Conservation (phyloP, 2,797 vertebrate species). For the Phrynocephalus guinanensis region DNA sequence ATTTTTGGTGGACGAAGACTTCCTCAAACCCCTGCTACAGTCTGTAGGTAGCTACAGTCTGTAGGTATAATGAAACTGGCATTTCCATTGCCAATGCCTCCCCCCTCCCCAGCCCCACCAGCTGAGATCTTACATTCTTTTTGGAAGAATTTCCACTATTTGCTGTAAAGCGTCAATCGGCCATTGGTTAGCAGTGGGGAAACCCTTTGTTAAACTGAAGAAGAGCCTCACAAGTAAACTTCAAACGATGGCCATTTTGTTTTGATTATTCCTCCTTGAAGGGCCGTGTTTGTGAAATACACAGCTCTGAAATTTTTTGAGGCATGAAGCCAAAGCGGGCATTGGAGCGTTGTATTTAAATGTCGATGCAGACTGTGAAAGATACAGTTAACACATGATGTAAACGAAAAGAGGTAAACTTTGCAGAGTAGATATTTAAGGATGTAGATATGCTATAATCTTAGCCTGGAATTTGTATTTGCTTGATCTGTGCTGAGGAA, state of each 20-base stretch:
- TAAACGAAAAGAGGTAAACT: constrained; percentile 21
- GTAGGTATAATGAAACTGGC: constrained; percentile 20
- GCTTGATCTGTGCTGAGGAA: constrained; percentile 22
- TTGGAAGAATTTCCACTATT: constrained; percentile 52
- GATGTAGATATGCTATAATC: constrained; percentile 19
- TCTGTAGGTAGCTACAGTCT: constrained; percentile 42
- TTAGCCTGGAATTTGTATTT: constrained; percentile 48
- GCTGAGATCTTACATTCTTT: constrained; percentile 5
- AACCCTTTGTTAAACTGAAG: constrained; percentile 48
- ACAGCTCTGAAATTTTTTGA: constrained; percentile 35
- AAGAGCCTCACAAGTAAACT: constrained; percentile 23
- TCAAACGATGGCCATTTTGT: constrained; percentile 40
- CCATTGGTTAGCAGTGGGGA: constrained; percentile 31
- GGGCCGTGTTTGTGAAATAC: constrained; percentile 29
- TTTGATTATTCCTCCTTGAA: constrained; percentile 53
- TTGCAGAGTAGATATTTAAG: constrained; percentile 15
- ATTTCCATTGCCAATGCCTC: neutral
- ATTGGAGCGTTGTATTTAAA: neutral
- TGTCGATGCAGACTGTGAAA: neutral
- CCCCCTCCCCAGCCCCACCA: neutral
- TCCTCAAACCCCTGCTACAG: constrained; percentile 39
- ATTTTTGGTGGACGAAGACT: constrained; percentile 30
- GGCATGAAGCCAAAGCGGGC: neutral
- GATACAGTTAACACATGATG: neutral
- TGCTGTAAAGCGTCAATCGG: constrained; percentile 15